Base-by-base conservation (phyloP, 1,140 invertebrate species). In the Sarcophaga peregrina region DNA sequence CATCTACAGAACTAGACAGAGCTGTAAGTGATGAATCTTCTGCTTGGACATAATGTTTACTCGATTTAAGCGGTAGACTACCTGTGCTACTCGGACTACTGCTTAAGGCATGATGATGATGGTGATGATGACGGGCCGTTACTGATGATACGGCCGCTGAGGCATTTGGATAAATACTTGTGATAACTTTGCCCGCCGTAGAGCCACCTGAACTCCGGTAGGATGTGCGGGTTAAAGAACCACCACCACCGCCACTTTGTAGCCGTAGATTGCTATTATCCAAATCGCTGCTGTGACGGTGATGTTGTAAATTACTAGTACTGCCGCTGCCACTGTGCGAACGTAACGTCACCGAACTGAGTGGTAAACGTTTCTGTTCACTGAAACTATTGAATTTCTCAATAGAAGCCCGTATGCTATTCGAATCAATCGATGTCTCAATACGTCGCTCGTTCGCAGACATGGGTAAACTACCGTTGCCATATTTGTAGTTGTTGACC, bases 381-480 rank as follows among this genome's bases (percentile, higher is more conserved):
- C 86, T 89, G 0, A 88, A 86, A 84, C 85, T 90, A 81, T 90
- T 89, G 15, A 90, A 90, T 52, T 89, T 90, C 62, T 90, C 87
- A 17, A 90, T 90, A n/a, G 88, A 90, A 9, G 88, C 88, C 81
- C 87, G 87, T 8, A 90, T 90, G 62, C 88, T 90, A 45, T 87
- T 80, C 9, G 88, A 86, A 83, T 89, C 88, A 81, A 89, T 89
- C 8, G 68, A 86, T 85, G 85, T 87, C 6, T 78, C 82, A 82
- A 6, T 80, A 45, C 75, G 75, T 50, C 9, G 82, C 15, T 20
- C 82, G 20, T 6, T 78, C 58, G 73, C 80, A 46, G 15, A 47
- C n/a, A 62, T 76, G 50, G 62, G 37, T 37, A 68, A 52, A 54
- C 73, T 83, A 50, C 87, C 88, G 76, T 89, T 89, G 15, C 86